Evolutionary conservation across 2,797 vertebrate genomes (phyloP).

Genomic region (Paguma larvata): DNA sequence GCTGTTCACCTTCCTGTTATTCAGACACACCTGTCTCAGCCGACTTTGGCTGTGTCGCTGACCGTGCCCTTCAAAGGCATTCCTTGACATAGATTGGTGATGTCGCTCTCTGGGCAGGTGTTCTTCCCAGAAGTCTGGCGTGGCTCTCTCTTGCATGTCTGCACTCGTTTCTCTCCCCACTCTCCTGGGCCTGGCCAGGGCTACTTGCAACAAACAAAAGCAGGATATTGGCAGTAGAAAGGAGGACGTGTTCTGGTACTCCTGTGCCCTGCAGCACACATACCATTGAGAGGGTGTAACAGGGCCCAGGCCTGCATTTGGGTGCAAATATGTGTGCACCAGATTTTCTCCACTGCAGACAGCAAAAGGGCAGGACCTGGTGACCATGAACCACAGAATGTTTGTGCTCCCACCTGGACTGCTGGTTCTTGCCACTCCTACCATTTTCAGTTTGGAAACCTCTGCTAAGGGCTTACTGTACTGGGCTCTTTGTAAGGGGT

Average conservation of each 20-base stretch:
- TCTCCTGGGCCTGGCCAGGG: constrained; percentile 53
- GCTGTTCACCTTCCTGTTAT: background rate
- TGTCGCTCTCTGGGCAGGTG: constrained; percentile 76
- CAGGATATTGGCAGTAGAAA: constrained; percentile 81
- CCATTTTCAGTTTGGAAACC: background rate
- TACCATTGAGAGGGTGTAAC: constrained; percentile 81
- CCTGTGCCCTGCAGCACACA: constrained; percentile 71
- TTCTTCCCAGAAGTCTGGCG: constrained; percentile 78
- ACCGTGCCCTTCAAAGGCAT: background rate
- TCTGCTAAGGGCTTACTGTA: background rate
- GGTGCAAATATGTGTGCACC: constrained; percentile 26
- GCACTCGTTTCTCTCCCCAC: constrained; percentile 82
- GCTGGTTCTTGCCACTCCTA: constrained; percentile 1
- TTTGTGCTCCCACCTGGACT: background rate
- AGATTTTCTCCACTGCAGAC: constrained; percentile 8
- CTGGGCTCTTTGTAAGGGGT: background rate
- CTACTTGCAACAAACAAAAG: constrained; percentile 81
- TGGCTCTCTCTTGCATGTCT: constrained; percentile 82
- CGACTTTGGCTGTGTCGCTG: background rate
- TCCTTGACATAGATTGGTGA: constrained; percentile 71
- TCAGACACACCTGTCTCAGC: background rate
- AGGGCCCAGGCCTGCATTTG: constrained; percentile 66
- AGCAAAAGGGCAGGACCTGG: constrained; percentile 37
- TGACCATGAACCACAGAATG: background rate
- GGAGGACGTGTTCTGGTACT: constrained; percentile 75